phyloP scores from a whole-genome alignment of 2,888 invertebrate species.

The Lordiphosa fenestrarum region DNA sequence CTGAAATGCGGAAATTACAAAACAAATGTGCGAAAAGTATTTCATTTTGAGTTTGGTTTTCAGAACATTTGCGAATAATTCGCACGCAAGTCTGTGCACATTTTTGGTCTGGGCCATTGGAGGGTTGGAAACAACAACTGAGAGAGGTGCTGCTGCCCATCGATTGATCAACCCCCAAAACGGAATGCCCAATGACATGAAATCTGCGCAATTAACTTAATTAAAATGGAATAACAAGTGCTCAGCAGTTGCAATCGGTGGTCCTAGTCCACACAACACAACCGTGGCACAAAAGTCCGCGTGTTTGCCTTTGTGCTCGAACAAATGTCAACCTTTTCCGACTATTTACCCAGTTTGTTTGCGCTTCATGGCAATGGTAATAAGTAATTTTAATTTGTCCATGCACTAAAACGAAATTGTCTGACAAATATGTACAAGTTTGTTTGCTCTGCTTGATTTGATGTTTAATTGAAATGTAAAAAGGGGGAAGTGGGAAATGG shows the following conservation, averaged over 20 bases:
- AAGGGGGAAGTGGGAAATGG: constrained; percentile 8
- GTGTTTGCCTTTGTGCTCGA: too few relatives aligned
- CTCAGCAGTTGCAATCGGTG: constrained; percentile 44
- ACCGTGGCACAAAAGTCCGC: neutral
- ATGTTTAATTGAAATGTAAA: constrained; percentile 20
- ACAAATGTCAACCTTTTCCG: neutral
- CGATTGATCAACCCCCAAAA: constrained; percentile 41
- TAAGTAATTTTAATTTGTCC: constrained; percentile 68
- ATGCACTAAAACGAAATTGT: constrained; percentile 54
- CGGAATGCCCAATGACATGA: constrained; percentile 57
- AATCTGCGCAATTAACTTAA: constrained; percentile 79
- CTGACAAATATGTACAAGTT: constrained; percentile 48
- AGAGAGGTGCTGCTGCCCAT: constrained; percentile 38
- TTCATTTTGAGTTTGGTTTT: constrained; percentile 40
- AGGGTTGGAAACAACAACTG: constrained; percentile 48
- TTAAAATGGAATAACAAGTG: constrained; percentile 79
- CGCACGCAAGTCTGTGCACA: constrained; percentile 76
- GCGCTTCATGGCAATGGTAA: constrained; percentile 43
- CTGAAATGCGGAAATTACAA: constrained; percentile 51
- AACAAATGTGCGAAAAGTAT: constrained; percentile 71
- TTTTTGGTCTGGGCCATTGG: constrained; percentile 42
- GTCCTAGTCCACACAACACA: constrained; percentile 20
- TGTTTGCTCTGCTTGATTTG: constrained; percentile 56
- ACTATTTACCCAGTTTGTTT: constrained; percentile 46
- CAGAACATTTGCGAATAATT: constrained; percentile 76